Percentiles rank a stretch among this genome's conserved stretches.
phyloP scores from a whole-genome alignment of 2,888 invertebrate species.

The Eilema sororculum region DNA sequence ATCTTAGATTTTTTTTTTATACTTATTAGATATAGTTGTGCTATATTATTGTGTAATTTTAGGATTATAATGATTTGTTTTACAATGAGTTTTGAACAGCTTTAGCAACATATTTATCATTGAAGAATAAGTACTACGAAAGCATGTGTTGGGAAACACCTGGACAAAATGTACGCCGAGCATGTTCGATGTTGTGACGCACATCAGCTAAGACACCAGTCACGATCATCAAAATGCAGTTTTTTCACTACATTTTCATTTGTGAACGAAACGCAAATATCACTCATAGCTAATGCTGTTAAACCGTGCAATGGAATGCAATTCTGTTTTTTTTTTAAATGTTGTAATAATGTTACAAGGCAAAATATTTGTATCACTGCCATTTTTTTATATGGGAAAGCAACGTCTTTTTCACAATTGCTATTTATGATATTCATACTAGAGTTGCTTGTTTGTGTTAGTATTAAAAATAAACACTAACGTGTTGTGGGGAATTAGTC shows the following conservation, averaged over 20 bases:
- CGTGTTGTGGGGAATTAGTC: constrained; percentile 32
- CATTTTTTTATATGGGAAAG: constrained; percentile 42
- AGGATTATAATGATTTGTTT: not conserved
- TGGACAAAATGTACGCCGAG: constrained; percentile 29
- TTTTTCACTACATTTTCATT: constrained; percentile 34
- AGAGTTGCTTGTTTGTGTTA: constrained; percentile 23
- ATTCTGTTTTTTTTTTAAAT: constrained; percentile 36
- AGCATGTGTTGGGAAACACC: constrained; percentile 41
- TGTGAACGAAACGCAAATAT: constrained; percentile 35
- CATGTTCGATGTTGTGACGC: constrained; percentile 51
- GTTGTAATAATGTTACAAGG: constrained; percentile 35
- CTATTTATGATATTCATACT: constrained; percentile 5
- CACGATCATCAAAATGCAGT: constrained; percentile 29
- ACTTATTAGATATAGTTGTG: constrained; percentile 36
- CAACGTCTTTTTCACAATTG: constrained; percentile 41
- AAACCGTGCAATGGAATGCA: constrained; percentile 42
- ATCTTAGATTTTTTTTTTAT: constrained; percentile 12
- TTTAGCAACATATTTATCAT: constrained; percentile 27
- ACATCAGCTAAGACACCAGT: constrained; percentile 33
- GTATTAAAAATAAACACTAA: constrained; percentile 25
- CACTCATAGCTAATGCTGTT: constrained; percentile 39
- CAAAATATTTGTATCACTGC: constrained; percentile 42
- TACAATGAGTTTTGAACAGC: constrained; percentile 24
- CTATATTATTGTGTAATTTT: constrained; percentile 20
- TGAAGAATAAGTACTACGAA: constrained; percentile 20